Evolutionary conservation across 2,797 vertebrate genomes (phyloP), one percentile per base, ranked within the genome.

Genomic region (Valencia hispanica): DNA sequence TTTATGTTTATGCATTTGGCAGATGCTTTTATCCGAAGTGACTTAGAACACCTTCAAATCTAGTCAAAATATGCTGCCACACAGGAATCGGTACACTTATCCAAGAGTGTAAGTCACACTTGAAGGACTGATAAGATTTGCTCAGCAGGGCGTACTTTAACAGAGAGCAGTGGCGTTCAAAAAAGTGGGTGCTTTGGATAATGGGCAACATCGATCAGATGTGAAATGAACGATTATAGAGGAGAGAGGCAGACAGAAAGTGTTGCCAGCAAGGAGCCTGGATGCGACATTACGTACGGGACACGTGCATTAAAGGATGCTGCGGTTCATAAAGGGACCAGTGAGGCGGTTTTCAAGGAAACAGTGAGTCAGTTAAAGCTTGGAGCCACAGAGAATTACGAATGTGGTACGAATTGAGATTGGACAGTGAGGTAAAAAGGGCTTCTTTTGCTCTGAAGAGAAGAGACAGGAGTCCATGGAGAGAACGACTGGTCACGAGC

Each of bases 311-410:
- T 72, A 74, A 80, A 93, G 92, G 91, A 88, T 90, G 89, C 89
- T 89, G 89, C 80, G 81, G 77, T 84, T 95, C 93, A 94, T 95
- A 94, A 95, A 95, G 92, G 91, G 89, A 74, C 93, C 89, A 89
- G 66, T 27, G 66, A 85, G 87, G 79, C 18, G 51, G 75, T 83
- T 81, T 74, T 36, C 79, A 39, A 81, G 77, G 77, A 81, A 83
- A 89, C 79, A 80, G 81, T 78, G 86, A 84, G 86, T 83, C 39
- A 43, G 90, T 89, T 86, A 79, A 0, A 76, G 83, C 93, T 82
- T 89, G 92, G 90, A 86, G 89, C 91, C 84, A 74, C 48, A 79
- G 78, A 90, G 80, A 80, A 80, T 87, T 73, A 81, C 73, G 76
- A 84, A 75, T 77, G 82, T 25, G 22, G 72, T 78, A 72, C n/a